Conservation (phyloP, 2,797 vertebrate species). For the Gallinago nigripennis region DNA sequence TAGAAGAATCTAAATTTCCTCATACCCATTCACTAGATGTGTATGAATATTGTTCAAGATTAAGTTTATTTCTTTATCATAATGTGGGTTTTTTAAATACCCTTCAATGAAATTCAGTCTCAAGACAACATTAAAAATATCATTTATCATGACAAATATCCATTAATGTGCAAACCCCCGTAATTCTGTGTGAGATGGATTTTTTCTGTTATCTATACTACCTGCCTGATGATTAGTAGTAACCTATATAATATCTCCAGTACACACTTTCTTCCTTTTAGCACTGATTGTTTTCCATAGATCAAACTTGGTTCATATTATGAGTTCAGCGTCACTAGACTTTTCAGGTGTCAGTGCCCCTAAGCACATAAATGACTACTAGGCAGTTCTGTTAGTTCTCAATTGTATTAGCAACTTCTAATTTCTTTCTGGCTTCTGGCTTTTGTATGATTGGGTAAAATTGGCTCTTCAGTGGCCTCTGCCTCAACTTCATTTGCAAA, state of each 20-base stretch:
- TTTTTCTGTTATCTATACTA: neutral
- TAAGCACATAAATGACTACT: neutral
- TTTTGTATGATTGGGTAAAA: neutral
- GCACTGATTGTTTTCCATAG: neutral
- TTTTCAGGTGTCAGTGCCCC: neutral
- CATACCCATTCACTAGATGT: neutral
- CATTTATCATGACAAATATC: neutral
- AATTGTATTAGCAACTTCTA: neutral
- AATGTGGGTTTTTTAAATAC: neutral
- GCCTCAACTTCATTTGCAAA: neutral
- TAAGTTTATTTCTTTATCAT: neutral
- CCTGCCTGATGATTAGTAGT: neutral
- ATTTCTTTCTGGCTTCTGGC: neutral
- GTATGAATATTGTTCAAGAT: neutral
- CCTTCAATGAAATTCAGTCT: neutral
- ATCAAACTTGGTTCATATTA: neutral
- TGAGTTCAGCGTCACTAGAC: neutral
- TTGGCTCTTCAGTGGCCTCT: neutral
- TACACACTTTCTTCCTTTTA: neutral
- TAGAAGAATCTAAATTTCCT: neutral
- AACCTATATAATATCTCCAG: neutral
- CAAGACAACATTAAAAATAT: neutral
- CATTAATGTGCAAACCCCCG: neutral
- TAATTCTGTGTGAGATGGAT: accelerated
- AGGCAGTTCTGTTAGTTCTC: neutral